Conservation (phyloP, 2,113 vertebrate genomes). For the Rynchops niger region DNA sequence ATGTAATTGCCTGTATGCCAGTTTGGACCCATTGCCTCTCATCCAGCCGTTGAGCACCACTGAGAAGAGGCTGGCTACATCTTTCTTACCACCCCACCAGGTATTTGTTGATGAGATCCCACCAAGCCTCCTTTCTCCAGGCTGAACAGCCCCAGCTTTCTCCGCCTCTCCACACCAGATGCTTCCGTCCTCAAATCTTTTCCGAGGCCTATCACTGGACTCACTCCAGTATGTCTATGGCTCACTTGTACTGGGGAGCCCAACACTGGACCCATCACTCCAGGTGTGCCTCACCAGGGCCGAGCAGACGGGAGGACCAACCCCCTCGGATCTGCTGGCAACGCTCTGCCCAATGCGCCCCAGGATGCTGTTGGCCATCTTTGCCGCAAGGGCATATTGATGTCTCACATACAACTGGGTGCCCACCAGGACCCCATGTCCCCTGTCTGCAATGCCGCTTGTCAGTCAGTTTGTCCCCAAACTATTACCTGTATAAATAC, state of each 20-base stretch:
- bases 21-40: neutral
- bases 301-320: neutral
- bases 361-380: neutral
- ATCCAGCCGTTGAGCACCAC: neutral
- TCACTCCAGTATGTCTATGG: neutral
- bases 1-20: neutral
- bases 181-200: neutral
- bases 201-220: neutral
- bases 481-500: neutral
- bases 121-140: neutral
- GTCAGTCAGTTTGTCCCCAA: neutral
- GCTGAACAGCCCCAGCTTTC: neutral
- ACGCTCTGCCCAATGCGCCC: neutral
- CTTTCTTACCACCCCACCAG: neutral
- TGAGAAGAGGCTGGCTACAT: neutral
- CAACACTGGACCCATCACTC: neutral
- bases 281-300: neutral
- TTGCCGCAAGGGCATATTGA: rapidly evolving
- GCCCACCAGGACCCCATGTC: neutral
- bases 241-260: neutral
- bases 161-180: neutral
- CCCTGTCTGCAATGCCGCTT: neutral
- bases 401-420: rapidly evolving
- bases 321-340: neutral
- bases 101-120: neutral